Evolutionary conservation across 2,888 invertebrate species (phyloP).

Genomic region (Philonicus albiceps): DNA sequence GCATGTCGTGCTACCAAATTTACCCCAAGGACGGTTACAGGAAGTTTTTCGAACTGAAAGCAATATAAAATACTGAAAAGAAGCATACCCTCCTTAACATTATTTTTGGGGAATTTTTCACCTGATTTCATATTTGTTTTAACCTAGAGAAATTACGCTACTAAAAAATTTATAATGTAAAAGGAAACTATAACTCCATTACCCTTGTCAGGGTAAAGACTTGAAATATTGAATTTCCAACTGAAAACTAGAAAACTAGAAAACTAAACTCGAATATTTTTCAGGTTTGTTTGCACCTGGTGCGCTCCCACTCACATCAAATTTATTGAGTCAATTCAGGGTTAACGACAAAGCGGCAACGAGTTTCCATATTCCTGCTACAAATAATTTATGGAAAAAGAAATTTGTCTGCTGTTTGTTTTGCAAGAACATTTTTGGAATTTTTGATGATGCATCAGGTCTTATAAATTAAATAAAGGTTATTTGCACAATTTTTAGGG

Average conservation of each 20-base stretch:
- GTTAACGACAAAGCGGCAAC: background rate
- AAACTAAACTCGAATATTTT: background rate
- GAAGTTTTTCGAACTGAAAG: background rate
- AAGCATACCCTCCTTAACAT: no score
- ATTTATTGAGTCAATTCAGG: background rate
- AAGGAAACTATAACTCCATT: background rate
- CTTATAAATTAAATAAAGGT: no score
- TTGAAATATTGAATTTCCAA: background rate
- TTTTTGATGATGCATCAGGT: no score
- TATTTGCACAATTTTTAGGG: no score
- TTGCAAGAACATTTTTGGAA: no score
- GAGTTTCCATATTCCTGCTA: no score
- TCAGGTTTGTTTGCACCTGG: background rate
- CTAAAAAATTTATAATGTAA: background rate
- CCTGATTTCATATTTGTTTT: background rate
- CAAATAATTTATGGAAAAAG: no score
- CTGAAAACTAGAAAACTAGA: background rate
- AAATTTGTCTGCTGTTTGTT: no score
- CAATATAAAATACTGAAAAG: background rate
- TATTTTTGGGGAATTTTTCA: background rate
- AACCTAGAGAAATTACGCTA: background rate
- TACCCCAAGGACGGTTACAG: background rate
- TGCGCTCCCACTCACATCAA: no score
- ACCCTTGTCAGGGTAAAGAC: background rate
- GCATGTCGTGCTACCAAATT: background rate